Percentiles rank a stretch among this genome's conserved stretches.
Evolutionary conservation across 2,888 invertebrate genomes (phyloP).

Genomic region (Acrocera orbiculus): DNA sequence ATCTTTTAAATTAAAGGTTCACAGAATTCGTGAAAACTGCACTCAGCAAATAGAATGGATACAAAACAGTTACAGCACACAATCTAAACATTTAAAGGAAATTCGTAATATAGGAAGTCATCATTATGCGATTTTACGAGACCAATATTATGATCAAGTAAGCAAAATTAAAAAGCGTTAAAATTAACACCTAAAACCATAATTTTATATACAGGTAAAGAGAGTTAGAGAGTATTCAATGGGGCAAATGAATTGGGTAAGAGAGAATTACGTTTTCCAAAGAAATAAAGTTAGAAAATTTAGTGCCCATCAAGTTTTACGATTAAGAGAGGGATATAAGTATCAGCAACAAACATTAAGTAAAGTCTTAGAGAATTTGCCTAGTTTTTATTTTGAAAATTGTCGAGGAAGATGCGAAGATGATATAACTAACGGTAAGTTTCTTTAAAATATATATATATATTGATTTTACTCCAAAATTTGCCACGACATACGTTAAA

Average conservation of each 20-base stretch:
- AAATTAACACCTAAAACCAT: conserved; percentile 10
- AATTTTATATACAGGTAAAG: conserved; percentile 60
- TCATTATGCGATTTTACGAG: conserved; percentile 67
- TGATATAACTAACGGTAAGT: conserved; percentile 27
- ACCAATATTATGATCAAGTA: conserved; percentile 88
- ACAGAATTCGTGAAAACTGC: conserved; percentile 84
- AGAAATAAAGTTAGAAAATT: conserved; percentile 87
- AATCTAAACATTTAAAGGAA: conserved; percentile 70
- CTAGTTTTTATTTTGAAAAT: conserved; percentile 80
- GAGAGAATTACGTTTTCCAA: conserved; percentile 91
- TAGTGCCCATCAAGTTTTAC: conserved; percentile 77
- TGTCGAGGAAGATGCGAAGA: conserved; percentile 64
- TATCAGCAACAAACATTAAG: conserved; percentile 89
- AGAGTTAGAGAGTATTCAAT: conserved; percentile 85
- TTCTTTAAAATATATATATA: too few relatives aligned
- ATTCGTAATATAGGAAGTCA: conserved; percentile 83
- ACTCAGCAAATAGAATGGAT: conserved; percentile 88
- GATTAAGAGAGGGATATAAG: conserved; percentile 83
- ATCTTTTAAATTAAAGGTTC: too few relatives aligned
- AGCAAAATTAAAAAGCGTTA: conserved; percentile 11
- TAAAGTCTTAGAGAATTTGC: conserved; percentile 83
- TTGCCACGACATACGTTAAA: too few relatives aligned
- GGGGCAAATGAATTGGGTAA: conserved; percentile 78
- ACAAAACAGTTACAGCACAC: conserved; percentile 75
- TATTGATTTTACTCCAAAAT: too few relatives aligned